These are phyloP conservation scores for Mimas tiliae DNA, from an alignment of 2,888 invertebrate genomes.

Conservation along the genomic window DNA sequence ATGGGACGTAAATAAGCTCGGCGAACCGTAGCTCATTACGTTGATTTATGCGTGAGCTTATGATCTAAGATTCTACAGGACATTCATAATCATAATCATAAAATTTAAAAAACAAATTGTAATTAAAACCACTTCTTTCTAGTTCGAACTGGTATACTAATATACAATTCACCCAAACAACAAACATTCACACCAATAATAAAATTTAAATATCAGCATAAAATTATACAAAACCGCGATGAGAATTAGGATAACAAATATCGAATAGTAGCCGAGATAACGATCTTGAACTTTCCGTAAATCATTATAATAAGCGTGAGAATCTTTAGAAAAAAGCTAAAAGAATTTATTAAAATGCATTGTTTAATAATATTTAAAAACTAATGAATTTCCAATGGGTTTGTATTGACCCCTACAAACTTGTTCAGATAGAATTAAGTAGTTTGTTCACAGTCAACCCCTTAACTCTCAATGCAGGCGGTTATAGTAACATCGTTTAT, in stretches of 20 bases:
- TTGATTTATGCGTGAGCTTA: too few species aligned
- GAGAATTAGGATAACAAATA: conserved; percentile 15
- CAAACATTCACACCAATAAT: conserved; percentile 30
- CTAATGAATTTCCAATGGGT: conserved; percentile 42
- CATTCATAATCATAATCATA: too few species aligned
- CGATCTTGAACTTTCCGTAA: conserved; percentile 43
- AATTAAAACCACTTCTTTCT: too few species aligned
- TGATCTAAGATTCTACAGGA: too few species aligned
- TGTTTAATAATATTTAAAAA: conserved; percentile 47
- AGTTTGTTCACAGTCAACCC: conserved; percentile 79
- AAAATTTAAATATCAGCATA: conserved; percentile 18
- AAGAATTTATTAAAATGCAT: conserved; percentile 56
- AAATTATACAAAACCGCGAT: conserved; percentile 23
- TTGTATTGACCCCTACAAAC: conserved; percentile 61
- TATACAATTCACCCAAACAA: not conserved
- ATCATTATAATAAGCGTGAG: conserved; percentile 56
- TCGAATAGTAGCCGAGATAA: conserved; percentile 42
- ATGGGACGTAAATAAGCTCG: too few species aligned
- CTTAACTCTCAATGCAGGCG: conserved; percentile 52
- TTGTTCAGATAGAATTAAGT: conserved; percentile 74
- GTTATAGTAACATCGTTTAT: conserved; percentile 63
- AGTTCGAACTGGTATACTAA: not conserved
- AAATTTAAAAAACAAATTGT: not conserved
- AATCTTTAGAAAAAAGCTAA: conserved; percentile 46
- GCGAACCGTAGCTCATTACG: too few species aligned